Evolutionary conservation across 1,140 invertebrate species (phyloP), one percentile per base, ranked within the genome.

Genomic region (Apis cerana): DNA sequence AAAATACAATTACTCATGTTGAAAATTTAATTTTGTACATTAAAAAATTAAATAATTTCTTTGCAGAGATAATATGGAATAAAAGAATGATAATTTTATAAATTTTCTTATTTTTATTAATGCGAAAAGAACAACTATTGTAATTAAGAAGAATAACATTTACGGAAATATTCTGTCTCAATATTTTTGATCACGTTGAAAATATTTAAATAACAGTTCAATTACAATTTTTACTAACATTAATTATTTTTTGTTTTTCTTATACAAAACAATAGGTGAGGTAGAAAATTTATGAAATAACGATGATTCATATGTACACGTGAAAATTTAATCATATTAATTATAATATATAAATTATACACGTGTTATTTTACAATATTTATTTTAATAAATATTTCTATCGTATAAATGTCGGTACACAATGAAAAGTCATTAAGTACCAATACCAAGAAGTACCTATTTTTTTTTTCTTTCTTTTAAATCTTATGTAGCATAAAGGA

Each of bases 301-400:
- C 59, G 65, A 65, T 67, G 17, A 67, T 76, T 81, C 48, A 59
- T 81, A 67, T 75, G 43, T 75, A 81, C 62, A 81, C 54, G 62
- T 68, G 64, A 68, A n/a, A 81, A 81, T 81, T 81, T 56, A 65
- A 81, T 81, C 33, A 75, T 75, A 68, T 81, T 75, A 87, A 78
- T 85, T 61, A 52, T 74, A 81, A 89, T 89, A 69, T 82, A 88
- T 86, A 77, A 88, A 87, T 75, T 77, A 68, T 75, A 82, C 67
- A 75, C 81, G 62, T 83, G 65, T 83, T 43, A 56, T 70, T 83
- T 80, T 85, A 85, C 65, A 70, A 85, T 80, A 79, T 88, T 88
- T 85, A 87, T 88, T 88, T 82, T 85, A 88, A 88, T 88, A 88
- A 88, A 88, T 87, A 88, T 87, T 82, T 71, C 71, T 88, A 84